Base-by-base conservation (phyloP, 2,888 invertebrate species). In the Psococerastis gibbosa region DNA sequence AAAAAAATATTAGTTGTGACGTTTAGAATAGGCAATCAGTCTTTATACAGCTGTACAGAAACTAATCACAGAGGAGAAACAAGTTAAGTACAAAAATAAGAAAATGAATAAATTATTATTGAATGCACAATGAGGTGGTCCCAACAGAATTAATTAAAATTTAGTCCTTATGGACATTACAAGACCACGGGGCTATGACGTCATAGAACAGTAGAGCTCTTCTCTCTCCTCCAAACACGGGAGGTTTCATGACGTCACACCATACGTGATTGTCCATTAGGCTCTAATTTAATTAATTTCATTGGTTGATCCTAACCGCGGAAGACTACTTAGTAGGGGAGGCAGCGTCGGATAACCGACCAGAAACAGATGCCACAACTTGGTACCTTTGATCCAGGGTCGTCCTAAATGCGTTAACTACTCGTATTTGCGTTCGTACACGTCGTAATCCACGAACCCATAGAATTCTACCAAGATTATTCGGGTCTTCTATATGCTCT, bases 381-480 rank as follows among this genome's bases (percentile, higher is more conserved):
- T 11, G 8, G 27, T 27, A 27, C 6, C 27, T 6, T 27, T 27
- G 27, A 11, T 27, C 27, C 27, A 27, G 11, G 8, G 27, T 27
- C 45, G 45, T 16, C 42, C 49, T 35, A 45, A 53, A 52, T 18
- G 53, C 52, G 44, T 52, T 50, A 9, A 53, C 51, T 8, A 52
- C 53, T 31, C 49, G 44, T n/a, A 53, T 46, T 45, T 67, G 60
- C 54, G 73, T 73, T 57, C 72, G 71, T 46, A 73, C 63, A 55
- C 73, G 61, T 16, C 71, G 73, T 48, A 73, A 62, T 43, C 74
- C 73, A 45, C 73, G 63, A 46, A 75, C 67, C 74, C 74, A 75
- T 44, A 75, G 61, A 50, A 75, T 73, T 57, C 73, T 72, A 22
- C 72, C 73, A 41, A 63, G 59, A n/a, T n/a, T n/a, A 5, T 42